Evolutionary conservation across 2,113 vertebrate species (phyloP), one percentile per base, ranked within the genome.

Genomic region (Pongo pygmaeus): DNA sequence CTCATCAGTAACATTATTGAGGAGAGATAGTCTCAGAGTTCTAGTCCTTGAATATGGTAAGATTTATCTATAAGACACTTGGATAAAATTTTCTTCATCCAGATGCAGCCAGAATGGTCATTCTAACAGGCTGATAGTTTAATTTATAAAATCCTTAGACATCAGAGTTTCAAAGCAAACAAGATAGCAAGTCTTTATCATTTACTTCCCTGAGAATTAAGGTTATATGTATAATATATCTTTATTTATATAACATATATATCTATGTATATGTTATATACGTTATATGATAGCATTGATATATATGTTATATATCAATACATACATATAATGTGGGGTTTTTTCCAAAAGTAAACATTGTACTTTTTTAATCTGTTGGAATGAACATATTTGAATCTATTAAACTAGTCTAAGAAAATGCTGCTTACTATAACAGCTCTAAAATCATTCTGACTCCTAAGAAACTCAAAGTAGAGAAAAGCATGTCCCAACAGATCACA

Each of bases 181-280:
- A 75, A 93, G 46, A 80, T 10, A 11, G 10, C 61, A 84, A 38
- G 10, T 57, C 23, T 89, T 13, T 77, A 57, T 59, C 48, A 90
- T 80, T 52, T 57, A 78, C 52, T 57, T 94, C 13, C 57, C 67
- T 72, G 46, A 95, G 43, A 96, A 67, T 92, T 93, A 67, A 84
- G 48, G 17, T 64, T 93, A 13, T 74, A 23, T 13, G 10, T 43
- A 23, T 40, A 22, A 22, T 74, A 22, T 40, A 40, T 40, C 8
- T 40, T 20, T 22, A 23, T 12, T 22, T 23, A 74, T 23, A 38
- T 11, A 40, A 64, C 61, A 64, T 30, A 61, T 61, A 64, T 64
- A 27, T 30, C 25, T 27, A 64, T 64, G 61, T 64, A 59, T 59
- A 59, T 61, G 59, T 61, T 30, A 61, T 12, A 30, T 61, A 61